Conservation (phyloP, 2,797 vertebrate genomes). For the Adrianichthys oophorus region DNA sequence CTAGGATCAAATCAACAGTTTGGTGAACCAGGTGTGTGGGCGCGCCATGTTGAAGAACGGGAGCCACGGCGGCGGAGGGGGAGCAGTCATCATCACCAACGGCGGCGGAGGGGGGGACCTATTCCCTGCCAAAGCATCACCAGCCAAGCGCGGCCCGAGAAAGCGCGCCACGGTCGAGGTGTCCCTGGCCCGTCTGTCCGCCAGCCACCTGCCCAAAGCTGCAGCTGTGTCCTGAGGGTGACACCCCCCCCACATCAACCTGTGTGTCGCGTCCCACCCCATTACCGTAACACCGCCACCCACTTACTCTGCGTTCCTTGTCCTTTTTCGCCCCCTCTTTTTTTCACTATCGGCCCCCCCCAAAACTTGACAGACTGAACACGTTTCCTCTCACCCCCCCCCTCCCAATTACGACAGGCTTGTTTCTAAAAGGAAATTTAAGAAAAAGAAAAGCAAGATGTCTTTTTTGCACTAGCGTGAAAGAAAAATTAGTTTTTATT, state of each 20-base stretch:
- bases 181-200: conserved; percentile 88
- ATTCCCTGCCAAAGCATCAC: conserved; percentile 77
- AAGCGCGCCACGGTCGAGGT: conserved; percentile 92
- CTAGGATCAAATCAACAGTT: conserved; percentile 96
- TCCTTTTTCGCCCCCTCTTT: not conserved
- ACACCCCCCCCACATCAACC: conserved; percentile 7
- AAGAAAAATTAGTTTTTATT: conserved; percentile 92
- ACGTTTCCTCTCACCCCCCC: conserved; percentile 38
- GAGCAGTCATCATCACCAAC: conserved; percentile 31
- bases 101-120: conserved; percentile 61
- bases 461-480: conserved; percentile 99
- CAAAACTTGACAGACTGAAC: conserved; percentile 29
- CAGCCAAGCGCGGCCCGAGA: conserved; percentile 93
- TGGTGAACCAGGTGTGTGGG: conserved; percentile 96
- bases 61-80: conserved; percentile 59
- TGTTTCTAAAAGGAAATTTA: conserved; percentile 75
- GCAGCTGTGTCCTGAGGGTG: conserved; percentile 77
- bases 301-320: conserved; percentile 1
- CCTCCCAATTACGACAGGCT: conserved; percentile 84
- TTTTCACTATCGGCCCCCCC: conserved; percentile 5
- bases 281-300: not conserved
- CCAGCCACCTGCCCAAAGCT: conserved; percentile 87
- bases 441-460: conserved; percentile 86
- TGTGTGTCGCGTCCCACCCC: conserved; percentile 26
- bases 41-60: conserved; percentile 86